Conservation (phyloP, 2,113 vertebrate genomes). For the Salvator merianae region DNA sequence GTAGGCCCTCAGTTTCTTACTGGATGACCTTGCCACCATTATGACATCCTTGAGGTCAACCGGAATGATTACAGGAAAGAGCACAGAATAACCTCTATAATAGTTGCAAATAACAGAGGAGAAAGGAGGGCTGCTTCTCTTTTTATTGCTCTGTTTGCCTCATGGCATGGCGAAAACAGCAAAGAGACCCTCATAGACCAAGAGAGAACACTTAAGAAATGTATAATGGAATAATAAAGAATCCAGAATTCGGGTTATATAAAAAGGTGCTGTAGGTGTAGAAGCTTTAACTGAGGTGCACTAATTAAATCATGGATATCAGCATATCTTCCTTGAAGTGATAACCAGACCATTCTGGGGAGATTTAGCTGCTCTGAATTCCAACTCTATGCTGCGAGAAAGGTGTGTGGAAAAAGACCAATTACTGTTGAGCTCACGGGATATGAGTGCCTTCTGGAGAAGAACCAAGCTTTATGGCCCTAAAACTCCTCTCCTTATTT, state of each 20-base stretch:
- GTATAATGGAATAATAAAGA: constrained; percentile 55
- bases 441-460: neutral
- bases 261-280: constrained; percentile 58
- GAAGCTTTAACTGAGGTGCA: constrained; percentile 57
- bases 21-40: too few species aligned
- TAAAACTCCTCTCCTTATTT: too few species aligned
- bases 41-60: too few species aligned
- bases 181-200: constrained; percentile 50
- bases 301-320: constrained; percentile 67
- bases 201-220: constrained; percentile 59
- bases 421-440: neutral
- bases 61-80: too few species aligned
- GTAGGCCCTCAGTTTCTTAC: too few species aligned
- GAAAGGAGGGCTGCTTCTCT: neutral
- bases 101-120: neutral
- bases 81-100: neutral
- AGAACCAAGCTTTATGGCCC: neutral
- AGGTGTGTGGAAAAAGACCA: too few species aligned
- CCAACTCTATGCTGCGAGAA: neutral
- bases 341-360: constrained; percentile 18
- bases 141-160: constrained; percentile 24
- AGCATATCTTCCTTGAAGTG: constrained; percentile 60
- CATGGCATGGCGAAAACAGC: neutral
- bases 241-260: constrained; percentile 62
- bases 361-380: neutral